phyloP scores from a whole-genome alignment of 2,888 invertebrate species.

The Ophraella communa region DNA sequence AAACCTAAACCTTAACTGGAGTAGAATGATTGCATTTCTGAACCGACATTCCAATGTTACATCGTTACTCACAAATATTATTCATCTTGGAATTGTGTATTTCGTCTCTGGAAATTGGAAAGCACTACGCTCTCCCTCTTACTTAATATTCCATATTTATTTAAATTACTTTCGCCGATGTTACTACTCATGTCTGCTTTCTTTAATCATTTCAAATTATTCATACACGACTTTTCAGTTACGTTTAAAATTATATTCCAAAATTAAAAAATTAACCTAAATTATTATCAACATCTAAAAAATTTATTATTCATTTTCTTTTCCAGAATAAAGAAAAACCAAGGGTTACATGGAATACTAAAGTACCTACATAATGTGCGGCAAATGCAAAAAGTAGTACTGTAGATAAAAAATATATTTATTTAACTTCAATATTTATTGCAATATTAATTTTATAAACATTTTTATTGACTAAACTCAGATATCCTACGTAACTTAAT shows the following conservation, averaged over 20 bases:
- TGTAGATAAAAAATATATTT: no score
- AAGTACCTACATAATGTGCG: no score
- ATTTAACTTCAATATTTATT: no score
- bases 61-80: constrained; percentile 54
- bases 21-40: constrained; percentile 62
- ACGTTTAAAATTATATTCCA: neutral
- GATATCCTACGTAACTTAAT: no score
- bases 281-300: neutral
- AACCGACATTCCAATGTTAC: constrained; percentile 48
- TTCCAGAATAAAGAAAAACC: no score
- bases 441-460: no score
- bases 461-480: no score
- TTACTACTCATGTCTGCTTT: constrained; percentile 5
- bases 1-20: constrained; percentile 63
- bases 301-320: no score
- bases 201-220: constrained; percentile 10
- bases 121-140: constrained; percentile 37
- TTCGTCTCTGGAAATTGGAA: constrained; percentile 35
- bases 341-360: no score
- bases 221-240: neutral
- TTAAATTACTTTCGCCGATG: constrained; percentile 42
- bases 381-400: no score
- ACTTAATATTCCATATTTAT: constrained; percentile 51
- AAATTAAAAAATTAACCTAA: neutral
- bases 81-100: constrained; percentile 46